phyloP scores from a whole-genome alignment of 2,113 vertebrate species.

The Ovis canadensis region DNA sequence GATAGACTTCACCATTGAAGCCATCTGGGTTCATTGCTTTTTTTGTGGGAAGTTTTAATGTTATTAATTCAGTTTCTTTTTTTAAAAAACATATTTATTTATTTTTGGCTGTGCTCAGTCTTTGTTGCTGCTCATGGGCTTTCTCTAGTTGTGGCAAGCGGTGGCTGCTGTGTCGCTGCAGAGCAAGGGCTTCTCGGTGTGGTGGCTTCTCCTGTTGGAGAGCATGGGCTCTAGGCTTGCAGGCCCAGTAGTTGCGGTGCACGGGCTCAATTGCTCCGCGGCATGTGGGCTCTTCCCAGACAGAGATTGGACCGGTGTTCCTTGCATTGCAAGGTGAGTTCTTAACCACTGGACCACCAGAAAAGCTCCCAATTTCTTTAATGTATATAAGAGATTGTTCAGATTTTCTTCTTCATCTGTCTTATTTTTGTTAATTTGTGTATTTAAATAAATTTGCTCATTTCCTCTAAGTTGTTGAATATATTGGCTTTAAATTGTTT shows the following conservation, averaged over 20 bases:
- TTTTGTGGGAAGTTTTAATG: neutral
- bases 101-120: neutral
- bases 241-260: accelerated
- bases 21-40: neutral
- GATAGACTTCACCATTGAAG: neutral
- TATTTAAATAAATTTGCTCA: neutral
- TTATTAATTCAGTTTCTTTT: neutral
- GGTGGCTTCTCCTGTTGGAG: neutral
- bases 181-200: neutral
- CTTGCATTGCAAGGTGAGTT: neutral
- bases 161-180: neutral
- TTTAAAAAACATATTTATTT: neutral
- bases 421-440: neutral
- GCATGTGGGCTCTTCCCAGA: neutral
- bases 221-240: neutral
- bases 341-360: neutral
- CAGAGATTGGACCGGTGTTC: neutral
- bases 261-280: accelerated
- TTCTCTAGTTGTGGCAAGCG: neutral
- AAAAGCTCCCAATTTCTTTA: neutral
- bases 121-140: neutral
- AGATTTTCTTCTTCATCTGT: neutral
- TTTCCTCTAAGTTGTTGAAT: neutral
- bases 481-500: neutral
- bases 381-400: neutral